A percentile compares a stretch with the other conserved stretches of the same genome.
Conservation (phyloP, 64 coral and sea anemone genomes). For the Dendronephthya gigantea region DNA sequence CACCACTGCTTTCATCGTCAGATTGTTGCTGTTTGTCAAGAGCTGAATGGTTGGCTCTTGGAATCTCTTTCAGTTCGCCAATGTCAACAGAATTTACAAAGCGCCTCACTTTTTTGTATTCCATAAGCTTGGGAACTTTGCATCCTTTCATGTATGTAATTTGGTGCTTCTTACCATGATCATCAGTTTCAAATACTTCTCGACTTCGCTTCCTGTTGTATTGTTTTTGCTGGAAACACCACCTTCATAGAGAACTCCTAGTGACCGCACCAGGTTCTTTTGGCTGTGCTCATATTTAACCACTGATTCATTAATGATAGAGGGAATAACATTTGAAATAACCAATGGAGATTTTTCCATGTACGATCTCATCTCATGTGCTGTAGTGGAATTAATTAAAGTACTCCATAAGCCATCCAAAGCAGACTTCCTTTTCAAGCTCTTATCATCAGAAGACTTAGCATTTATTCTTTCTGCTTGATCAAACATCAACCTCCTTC, state of each 20-base stretch:
- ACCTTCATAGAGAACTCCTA: background rate
- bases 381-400: background rate
- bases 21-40: too few species aligned
- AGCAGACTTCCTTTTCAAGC: too few species aligned
- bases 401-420: constrained; percentile 6
- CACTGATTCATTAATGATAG: background rate
- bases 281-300: background rate
- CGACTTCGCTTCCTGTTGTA: background rate
- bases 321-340: background rate
- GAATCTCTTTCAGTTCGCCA: background rate
- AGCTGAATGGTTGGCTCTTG: background rate
- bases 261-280: background rate
- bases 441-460: too few species aligned
- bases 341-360: background rate
- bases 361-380: background rate
- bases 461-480: too few species aligned
- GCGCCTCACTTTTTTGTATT: background rate
- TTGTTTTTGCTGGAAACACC: background rate
- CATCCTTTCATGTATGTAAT: background rate
- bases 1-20: too few species aligned
- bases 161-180: background rate
- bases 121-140: background rate
- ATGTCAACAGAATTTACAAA: background rate
- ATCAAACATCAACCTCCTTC: too few species aligned
- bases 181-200: background rate